Conservation (phyloP, 2,113 vertebrate species). For the Brachyhypopomus occidentalis region DNA sequence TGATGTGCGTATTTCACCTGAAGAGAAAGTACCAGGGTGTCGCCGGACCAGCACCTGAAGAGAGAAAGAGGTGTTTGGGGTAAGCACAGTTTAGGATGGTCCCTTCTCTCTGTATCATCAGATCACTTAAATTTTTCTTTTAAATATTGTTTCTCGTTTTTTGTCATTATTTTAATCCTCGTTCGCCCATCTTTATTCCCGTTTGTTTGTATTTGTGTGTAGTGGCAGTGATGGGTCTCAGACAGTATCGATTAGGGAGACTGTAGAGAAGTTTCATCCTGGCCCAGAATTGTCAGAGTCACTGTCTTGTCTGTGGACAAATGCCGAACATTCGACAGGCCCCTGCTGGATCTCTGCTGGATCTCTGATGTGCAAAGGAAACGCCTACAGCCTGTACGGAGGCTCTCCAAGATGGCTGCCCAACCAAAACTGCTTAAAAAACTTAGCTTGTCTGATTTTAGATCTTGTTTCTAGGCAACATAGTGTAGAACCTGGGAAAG, state of each 20-base stretch:
- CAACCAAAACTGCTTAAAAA: slow-evolving; percentile 10
- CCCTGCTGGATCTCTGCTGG: slow-evolving; percentile 4
- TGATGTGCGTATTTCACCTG: slow-evolving; percentile 71
- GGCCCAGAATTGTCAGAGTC: slow-evolving; percentile 42
- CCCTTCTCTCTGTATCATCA: slow-evolving; percentile 53
- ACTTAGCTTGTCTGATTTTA: slow-evolving; percentile 39
- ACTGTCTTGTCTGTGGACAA: slow-evolving; percentile 56
- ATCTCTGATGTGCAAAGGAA: slow-evolving; percentile 8
- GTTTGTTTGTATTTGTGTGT: slow-evolving; percentile 67
- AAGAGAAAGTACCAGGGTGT: slow-evolving; percentile 71
- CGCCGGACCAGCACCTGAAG: slow-evolving; percentile 71
- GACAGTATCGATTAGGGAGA: slow-evolving; percentile 43
- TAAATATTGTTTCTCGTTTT: slow-evolving; percentile 57
- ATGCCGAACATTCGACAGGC: background rate
- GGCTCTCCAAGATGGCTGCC: slow-evolving; percentile 10
- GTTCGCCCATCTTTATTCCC: slow-evolving; percentile 57
- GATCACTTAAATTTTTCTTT: slow-evolving; percentile 57
- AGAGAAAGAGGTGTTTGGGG: slow-evolving; percentile 77
- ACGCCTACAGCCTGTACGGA: no score
- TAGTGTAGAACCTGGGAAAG: slow-evolving; percentile 32
- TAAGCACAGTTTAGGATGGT: slow-evolving; percentile 79
- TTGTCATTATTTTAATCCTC: slow-evolving; percentile 55
- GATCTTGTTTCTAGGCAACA: slow-evolving; percentile 43
- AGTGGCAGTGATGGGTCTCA: slow-evolving; percentile 57
- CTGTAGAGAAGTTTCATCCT: slow-evolving; percentile 31